These are phyloP conservation scores for Alexandromys fortis DNA, from an alignment of 2,113 vertebrate genomes.

Conservation along the genomic window DNA sequence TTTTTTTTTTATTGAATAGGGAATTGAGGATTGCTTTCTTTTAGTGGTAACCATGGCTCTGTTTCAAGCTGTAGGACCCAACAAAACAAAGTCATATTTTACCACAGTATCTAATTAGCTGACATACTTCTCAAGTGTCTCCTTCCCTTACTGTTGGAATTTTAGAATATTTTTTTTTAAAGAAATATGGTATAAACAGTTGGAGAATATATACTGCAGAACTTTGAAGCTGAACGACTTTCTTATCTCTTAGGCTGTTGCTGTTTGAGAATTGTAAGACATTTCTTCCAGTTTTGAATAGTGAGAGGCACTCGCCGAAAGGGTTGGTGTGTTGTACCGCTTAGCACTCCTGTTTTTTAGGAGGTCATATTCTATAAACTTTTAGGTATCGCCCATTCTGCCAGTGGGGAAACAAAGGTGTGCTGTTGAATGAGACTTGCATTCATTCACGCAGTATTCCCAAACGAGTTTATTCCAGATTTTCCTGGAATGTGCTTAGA, in stretches of 20 bases:
- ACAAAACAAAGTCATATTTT: constrained; percentile 61
- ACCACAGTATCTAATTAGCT: constrained; percentile 52
- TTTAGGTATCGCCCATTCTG: neutral
- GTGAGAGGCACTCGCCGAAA: neutral
- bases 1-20: constrained; percentile 72
- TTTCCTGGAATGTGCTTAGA: neutral
- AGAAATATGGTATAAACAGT: constrained; percentile 11
- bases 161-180: neutral
- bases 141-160: constrained; percentile 27
- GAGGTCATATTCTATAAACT: neutral
- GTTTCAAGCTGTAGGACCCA: constrained; percentile 53
- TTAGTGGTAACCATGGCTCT: constrained; percentile 66
- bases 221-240: neutral
- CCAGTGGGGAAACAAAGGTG: neutral
- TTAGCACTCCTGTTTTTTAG: neutral
- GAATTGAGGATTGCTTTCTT: constrained; percentile 69
- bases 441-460: constrained; percentile 20
- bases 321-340: constrained; percentile 3
- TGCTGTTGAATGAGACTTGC: neutral
- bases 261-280: neutral
- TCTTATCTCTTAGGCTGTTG: neutral
- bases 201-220: neutral
- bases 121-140: constrained; percentile 34
- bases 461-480: constrained; percentile 18
- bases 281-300: constrained; percentile 40